Base-by-base conservation (phyloP, 1,140 invertebrate species). In the Drosophila yakuba region DNA sequence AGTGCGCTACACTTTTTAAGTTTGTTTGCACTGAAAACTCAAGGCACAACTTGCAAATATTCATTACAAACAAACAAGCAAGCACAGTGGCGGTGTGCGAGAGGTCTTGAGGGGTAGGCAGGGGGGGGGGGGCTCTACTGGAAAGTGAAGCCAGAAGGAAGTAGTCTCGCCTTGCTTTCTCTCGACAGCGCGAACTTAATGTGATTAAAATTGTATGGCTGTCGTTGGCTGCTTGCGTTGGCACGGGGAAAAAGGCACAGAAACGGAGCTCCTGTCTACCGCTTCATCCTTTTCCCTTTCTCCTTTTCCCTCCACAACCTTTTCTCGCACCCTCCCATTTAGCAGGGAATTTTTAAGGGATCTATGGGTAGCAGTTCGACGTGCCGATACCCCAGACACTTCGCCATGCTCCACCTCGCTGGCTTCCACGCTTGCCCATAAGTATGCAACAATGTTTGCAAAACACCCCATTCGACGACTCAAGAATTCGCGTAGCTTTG, bases 181-280 rank as follows among this genome's bases (percentile, higher is more conserved):
- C 56, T 76, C 50, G 66, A 73, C 62, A 69, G 67, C 66, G 75
- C 72, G 56, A 88, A 86, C 83, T 88, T 86, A 86, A 86, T 86
- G 83, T 86, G 83, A 86, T 86, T 86, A 86, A 88, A 86, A 86
- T 86, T 86, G 83, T 88, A 86, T 88, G 83, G 83, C 78, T 82
- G 82, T 68, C 80, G 68, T 36, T 80, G 67, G 77, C 74, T 78
- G 54, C 58, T 68, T 73, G 44, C 60, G 48, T 35, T 41, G 39
- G 35, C 50, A 75, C 50, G 44, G 44, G 60, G 41, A 38, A 67
- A 59, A 44, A 57, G 43, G 43, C 17, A 54, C 41, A 32, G 41
- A 35, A 54, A 28, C 43, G 35, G 15, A 32, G 25, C 62, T 56
- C 12, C 62, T 14, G 36, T 20, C 39, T 41, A 20, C 15, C 41